phyloP scores from a whole-genome alignment of 2,888 invertebrate genomes.

The Alentia gelatinosa region DNA sequence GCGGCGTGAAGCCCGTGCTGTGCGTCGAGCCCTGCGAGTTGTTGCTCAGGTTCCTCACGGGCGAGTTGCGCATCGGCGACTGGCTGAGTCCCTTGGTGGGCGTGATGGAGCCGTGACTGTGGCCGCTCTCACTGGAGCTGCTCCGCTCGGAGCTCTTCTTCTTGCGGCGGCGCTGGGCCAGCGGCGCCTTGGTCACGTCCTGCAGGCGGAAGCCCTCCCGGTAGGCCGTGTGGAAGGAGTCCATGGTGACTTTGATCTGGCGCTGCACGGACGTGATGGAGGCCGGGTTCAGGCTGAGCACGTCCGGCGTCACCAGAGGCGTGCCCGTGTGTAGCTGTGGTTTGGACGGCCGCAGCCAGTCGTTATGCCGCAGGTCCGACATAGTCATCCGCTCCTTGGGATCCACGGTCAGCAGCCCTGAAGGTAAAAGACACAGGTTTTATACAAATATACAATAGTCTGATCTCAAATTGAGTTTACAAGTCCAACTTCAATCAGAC shows the following conservation, averaged over 20 bases:
- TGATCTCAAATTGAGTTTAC: no score
- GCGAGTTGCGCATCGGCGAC: conserved; percentile 65
- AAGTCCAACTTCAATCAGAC: no score
- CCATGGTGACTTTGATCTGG: conserved; percentile 85
- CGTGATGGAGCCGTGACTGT: conserved; percentile 68
- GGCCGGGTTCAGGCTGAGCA: conserved; percentile 81
- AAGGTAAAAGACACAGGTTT: neutral
- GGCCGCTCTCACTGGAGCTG: conserved; percentile 74
- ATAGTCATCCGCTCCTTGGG: conserved; percentile 87
- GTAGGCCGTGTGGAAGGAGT: conserved; percentile 87
- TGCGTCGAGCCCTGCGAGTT: conserved; percentile 64
- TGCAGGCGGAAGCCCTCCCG: conserved; percentile 88
- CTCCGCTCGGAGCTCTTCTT: conserved; percentile 81
- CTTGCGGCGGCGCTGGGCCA: conserved; percentile 86
- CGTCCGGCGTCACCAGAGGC: conserved; percentile 85
- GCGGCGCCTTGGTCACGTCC: conserved; percentile 87
- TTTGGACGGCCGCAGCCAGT: conserved; percentile 84
- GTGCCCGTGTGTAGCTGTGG: conserved; percentile 75
- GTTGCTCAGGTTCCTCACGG: conserved; percentile 67
- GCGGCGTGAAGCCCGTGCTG: conserved; percentile 74
- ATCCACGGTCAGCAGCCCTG: conserved; percentile 89
- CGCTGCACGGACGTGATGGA: conserved; percentile 81
- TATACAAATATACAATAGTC: no score
- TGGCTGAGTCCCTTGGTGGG: conserved; percentile 59
- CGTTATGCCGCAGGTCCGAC: conserved; percentile 85